These are phyloP conservation scores for Tromatobia lineatoria DNA, from an alignment of 2,888 invertebrate genomes.

Conservation along the genomic window DNA sequence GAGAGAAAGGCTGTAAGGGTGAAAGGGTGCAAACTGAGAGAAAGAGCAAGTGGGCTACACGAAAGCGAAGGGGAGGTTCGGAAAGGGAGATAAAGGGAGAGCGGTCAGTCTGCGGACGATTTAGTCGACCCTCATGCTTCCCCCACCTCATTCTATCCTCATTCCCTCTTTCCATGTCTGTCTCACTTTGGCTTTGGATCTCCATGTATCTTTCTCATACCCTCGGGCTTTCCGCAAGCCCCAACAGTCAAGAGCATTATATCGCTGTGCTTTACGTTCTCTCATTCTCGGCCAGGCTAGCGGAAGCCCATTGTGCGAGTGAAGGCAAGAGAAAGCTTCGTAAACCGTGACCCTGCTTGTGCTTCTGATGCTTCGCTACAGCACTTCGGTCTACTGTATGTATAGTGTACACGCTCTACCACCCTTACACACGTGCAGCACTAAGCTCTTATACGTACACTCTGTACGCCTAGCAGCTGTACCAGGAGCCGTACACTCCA, in stretches of 20 bases:
- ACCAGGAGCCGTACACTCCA: not conserved
- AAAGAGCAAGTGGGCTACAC: conserved; percentile 28
- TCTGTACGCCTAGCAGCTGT: not conserved
- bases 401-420: not conserved
- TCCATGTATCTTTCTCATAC: conserved; percentile 11
- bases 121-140: conserved; percentile 36
- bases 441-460: conserved; percentile 6
- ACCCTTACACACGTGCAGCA: not conserved
- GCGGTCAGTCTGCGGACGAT: conserved; percentile 67
- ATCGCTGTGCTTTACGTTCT: conserved; percentile 50
- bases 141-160: not conserved
- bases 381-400: conserved; percentile 10
- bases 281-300: conserved; percentile 8
- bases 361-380: conserved; percentile 38
- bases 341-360: conserved; percentile 36
- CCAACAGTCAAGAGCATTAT: conserved; percentile 46
- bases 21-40: conserved; percentile 26
- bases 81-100: conserved; percentile 57
- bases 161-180: conserved; percentile 7
- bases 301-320: conserved; percentile 54
- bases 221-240: conserved; percentile 13
- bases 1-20: conserved; percentile 3
- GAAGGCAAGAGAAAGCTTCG: conserved; percentile 55
- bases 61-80: conserved; percentile 39
- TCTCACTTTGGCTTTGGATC: conserved; percentile 27